Evolutionary conservation across 2,113 vertebrate species (phyloP).

Genomic region (Scatophagus argus): DNA sequence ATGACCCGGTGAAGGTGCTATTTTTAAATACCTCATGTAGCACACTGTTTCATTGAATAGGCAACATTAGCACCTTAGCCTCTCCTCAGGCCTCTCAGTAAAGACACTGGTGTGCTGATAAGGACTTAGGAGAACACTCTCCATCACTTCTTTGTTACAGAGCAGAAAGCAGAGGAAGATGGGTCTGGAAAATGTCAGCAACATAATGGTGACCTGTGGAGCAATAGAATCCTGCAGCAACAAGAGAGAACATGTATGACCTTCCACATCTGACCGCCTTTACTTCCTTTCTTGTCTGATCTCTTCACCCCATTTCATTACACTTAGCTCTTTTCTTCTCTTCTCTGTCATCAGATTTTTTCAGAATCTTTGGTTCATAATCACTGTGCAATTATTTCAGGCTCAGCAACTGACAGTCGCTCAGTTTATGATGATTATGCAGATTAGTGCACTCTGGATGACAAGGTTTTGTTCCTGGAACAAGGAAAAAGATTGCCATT

Average conservation of each 20-base stretch:
- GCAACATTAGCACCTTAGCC: slow-evolving; percentile 8
- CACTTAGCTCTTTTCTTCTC: neutral
- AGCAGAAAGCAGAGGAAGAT: neutral
- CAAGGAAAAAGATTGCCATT: slow-evolving; percentile 7
- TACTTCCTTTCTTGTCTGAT: slow-evolving; percentile 17
- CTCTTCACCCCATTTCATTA: slow-evolving; percentile 10
- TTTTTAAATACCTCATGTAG: slow-evolving; percentile 39
- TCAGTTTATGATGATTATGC: slow-evolving; percentile 18
- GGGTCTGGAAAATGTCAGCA: slow-evolving; percentile 47
- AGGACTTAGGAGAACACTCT: slow-evolving; percentile 21
- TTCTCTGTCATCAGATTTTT: neutral
- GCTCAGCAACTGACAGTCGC: slow-evolving; percentile 4
- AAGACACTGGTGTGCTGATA: slow-evolving; percentile 32
- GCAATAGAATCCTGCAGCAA: slow-evolving; percentile 16
- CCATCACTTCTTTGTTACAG: slow-evolving; percentile 17
- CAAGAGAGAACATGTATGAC: slow-evolving; percentile 11
- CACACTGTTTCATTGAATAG: neutral
- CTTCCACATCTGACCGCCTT: slow-evolving; percentile 26
- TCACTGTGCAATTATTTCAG: slow-evolving; percentile 30
- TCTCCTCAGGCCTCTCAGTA: slow-evolving; percentile 12
- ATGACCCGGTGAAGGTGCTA: slow-evolving; percentile 48
- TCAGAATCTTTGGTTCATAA: neutral
- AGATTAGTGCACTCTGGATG: slow-evolving; percentile 35
- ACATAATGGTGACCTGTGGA: slow-evolving; percentile 10
- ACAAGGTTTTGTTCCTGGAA: slow-evolving; percentile 24